A percentile compares a stretch with the other conserved stretches of the same genome.
Evolutionary conservation across 2,113 vertebrate genomes (phyloP).

Genomic region (Diglossa brunneiventris): DNA sequence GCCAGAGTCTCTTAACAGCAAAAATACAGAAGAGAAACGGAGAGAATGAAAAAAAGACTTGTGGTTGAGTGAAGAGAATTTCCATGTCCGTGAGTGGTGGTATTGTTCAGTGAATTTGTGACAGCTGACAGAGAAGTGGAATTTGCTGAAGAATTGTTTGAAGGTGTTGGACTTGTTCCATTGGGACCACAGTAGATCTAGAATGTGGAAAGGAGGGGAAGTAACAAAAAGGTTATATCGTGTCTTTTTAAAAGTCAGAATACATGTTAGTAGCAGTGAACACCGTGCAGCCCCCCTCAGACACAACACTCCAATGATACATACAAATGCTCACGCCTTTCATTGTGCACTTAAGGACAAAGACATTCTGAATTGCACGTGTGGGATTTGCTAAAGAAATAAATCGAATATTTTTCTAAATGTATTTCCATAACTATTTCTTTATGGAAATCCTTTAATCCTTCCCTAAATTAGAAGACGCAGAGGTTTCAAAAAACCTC

Average conservation of each 20-base stretch:
- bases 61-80: conserved; percentile 68
- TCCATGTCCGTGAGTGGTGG: conserved; percentile 57
- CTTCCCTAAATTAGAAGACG: neutral
- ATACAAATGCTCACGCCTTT: neutral
- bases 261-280: neutral
- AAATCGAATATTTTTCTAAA: neutral
- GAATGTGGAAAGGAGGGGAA: neutral
- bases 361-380: neutral
- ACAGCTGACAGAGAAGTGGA: conserved; percentile 17
- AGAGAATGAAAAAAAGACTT: conserved; percentile 67
- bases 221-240: neutral
- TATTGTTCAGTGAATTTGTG: conserved; percentile 59
- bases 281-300: neutral
- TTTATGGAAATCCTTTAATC: neutral
- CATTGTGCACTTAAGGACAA: neutral
- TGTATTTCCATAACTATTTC: neutral
- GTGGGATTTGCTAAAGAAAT: neutral
- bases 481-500: neutral
- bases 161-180: neutral
- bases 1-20: conserved; percentile 77
- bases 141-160: conserved; percentile 22
- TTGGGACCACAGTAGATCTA: conserved; percentile 62
- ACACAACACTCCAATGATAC: neutral
- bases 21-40: conserved; percentile 73
- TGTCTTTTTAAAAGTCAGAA: neutral